Conservation (phyloP, 2,888 invertebrate genomes). For the Diloba caeruleocephala region DNA sequence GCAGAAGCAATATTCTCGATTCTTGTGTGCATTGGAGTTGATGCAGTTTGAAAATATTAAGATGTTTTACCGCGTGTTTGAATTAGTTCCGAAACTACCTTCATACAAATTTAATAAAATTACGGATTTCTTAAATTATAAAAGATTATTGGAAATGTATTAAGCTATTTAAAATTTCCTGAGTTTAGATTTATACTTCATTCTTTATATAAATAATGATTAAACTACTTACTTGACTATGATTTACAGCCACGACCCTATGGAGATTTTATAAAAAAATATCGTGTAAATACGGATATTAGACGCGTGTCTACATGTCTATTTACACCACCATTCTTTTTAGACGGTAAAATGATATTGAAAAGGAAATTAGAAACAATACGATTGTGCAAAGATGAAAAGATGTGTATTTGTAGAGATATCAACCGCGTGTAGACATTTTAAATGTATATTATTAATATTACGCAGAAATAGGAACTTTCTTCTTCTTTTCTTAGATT, state of each 20-base stretch:
- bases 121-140: no score
- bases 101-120: not conserved
- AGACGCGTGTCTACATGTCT: conserved; percentile 4
- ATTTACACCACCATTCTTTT: conserved; percentile 6
- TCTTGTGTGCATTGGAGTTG: conserved; percentile 29
- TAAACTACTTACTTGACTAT: no score
- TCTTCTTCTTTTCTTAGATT: no score
- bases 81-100: not conserved
- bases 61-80: not conserved
- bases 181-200: no score
- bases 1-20: conserved; percentile 43
- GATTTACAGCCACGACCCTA: no score
- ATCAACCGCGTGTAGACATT: not conserved
- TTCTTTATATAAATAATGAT: no score
- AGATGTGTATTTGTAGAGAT: not conserved
- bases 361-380: conserved; percentile 28
- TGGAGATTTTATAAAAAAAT: not conserved
- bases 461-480: no score
- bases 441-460: no score
- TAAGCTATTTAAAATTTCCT: no score
- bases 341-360: conserved; percentile 9
- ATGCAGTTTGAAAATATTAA: conserved; percentile 20
- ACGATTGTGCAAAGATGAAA: conserved; percentile 14
- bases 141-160: not conserved
- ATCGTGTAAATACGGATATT: not conserved